A percentile compares a stretch with the other conserved stretches of the same genome.
phyloP scores from a whole-genome alignment of 2,113 vertebrate species.

The Mustelus asterias region DNA sequence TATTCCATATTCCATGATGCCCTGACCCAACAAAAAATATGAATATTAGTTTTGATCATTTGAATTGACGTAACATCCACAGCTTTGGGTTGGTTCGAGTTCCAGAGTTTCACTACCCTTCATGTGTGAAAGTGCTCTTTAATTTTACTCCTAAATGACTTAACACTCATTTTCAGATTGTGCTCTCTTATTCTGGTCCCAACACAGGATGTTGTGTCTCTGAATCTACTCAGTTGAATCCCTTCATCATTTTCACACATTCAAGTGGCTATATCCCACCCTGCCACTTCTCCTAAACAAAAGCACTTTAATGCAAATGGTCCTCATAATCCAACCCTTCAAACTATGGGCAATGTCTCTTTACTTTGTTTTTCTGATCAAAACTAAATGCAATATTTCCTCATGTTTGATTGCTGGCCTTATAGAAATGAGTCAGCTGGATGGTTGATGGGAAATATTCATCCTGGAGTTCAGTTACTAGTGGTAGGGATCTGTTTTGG shows the following conservation, averaged over 20 bases:
- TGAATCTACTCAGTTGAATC: not conserved
- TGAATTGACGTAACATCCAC: not conserved
- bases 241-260: not conserved
- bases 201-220: not conserved
- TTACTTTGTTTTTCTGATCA: not conserved
- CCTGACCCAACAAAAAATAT: not conserved
- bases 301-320: not conserved
- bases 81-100: too few relatives aligned
- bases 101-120: not conserved
- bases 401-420: not conserved
- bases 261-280: not conserved
- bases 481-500: too few relatives aligned
- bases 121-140: not conserved
- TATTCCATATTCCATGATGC: not conserved
- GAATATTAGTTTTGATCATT: not conserved
- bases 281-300: not conserved
- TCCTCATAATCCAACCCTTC: not conserved
- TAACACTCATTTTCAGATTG: not conserved
- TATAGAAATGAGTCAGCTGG: not conserved
- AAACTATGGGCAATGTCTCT: not conserved
- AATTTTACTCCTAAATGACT: not conserved
- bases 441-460: too few relatives aligned
- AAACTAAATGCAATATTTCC: not conserved
- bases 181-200: not conserved
- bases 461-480: too few relatives aligned